A percentile compares a stretch with the other conserved stretches of the same genome.
Evolutionary conservation across 1,140 invertebrate genomes (phyloP).

Genomic region (Hyphantria cunea): DNA sequence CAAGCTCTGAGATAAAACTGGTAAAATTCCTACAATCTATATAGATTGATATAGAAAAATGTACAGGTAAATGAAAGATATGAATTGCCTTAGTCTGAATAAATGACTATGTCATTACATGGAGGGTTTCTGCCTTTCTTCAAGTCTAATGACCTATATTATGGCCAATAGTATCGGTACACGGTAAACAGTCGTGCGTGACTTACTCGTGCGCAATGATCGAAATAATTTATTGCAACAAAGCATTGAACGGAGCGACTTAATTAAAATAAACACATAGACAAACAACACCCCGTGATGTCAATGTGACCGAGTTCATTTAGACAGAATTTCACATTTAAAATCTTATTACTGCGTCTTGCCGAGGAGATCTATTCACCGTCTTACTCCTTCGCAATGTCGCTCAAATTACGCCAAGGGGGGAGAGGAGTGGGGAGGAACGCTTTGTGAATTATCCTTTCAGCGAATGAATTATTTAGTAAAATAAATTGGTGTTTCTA

Average conservation of each 20-base stretch:
- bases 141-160: too few species aligned
- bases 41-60: too few species aligned
- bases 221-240: slow-evolving; percentile 6
- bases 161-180: too few species aligned
- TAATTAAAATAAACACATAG: slow-evolving; percentile 33
- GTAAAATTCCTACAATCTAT: too few species aligned
- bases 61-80: too few species aligned
- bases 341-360: slow-evolving; percentile 56
- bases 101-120: too few species aligned
- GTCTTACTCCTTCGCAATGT: slow-evolving; percentile 46
- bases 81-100: too few species aligned
- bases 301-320: slow-evolving; percentile 42
- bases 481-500: slow-evolving; percentile 33
- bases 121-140: too few species aligned
- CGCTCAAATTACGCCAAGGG: slow-evolving; percentile 52
- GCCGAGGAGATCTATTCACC: slow-evolving; percentile 36
- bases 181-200: too few species aligned
- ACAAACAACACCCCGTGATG: slow-evolving; percentile 33
- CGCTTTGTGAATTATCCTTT: slow-evolving; percentile 34
- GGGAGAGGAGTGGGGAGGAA: background rate
- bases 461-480: slow-evolving; percentile 31
- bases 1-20: too few species aligned
- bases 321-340: slow-evolving; percentile 56
- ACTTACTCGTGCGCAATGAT: background rate
- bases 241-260: slow-evolving; percentile 10